These are phyloP conservation scores for Eupithecia subfuscata DNA, from an alignment of 2,888 invertebrate genomes.

Conservation along the genomic window DNA sequence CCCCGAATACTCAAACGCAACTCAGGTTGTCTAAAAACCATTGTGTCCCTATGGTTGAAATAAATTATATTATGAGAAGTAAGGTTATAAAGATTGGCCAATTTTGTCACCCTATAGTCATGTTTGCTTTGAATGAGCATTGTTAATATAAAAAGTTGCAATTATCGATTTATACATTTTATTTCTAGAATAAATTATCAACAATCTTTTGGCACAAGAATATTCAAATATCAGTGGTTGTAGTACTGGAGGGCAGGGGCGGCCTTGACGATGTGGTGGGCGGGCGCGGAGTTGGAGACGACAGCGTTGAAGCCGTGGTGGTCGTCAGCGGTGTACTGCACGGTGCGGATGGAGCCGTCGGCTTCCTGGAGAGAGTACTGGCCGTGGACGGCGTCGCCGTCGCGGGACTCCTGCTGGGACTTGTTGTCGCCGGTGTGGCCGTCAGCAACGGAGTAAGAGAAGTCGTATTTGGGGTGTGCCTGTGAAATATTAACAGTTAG, in stretches of 20 bases:
- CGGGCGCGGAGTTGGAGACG: slow-evolving; percentile 67
- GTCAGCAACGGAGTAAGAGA: slow-evolving; percentile 83
- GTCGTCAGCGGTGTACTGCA: slow-evolving; percentile 82
- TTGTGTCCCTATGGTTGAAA: too few relatives aligned
- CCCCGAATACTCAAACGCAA: too few relatives aligned
- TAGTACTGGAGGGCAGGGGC: slow-evolving; percentile 65
- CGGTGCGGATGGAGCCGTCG: slow-evolving; percentile 82
- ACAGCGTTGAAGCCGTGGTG: slow-evolving; percentile 79
- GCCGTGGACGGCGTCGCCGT: slow-evolving; percentile 83
- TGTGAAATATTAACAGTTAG: slow-evolving; percentile 38
- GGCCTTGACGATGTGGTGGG: slow-evolving; percentile 60
- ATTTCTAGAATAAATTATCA: slow-evolving; percentile 48
- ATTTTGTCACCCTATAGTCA: too few relatives aligned
- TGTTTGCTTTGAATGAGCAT: too few relatives aligned
- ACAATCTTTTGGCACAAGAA: slow-evolving; percentile 35
- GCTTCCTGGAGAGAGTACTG: slow-evolving; percentile 83
- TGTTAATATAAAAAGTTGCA: too few relatives aligned
- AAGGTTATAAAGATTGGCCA: too few relatives aligned
- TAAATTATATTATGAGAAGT: too few relatives aligned
- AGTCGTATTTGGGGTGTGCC: slow-evolving; percentile 79
- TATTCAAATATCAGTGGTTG: slow-evolving; percentile 54
- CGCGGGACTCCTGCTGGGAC: slow-evolving; percentile 80
- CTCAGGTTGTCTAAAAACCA: too few relatives aligned
- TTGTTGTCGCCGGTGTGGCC: slow-evolving; percentile 84
- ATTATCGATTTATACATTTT: slow-evolving; percentile 14